phyloP scores from a whole-genome alignment of 2,113 vertebrate species.

The Sturnus vulgaris region DNA sequence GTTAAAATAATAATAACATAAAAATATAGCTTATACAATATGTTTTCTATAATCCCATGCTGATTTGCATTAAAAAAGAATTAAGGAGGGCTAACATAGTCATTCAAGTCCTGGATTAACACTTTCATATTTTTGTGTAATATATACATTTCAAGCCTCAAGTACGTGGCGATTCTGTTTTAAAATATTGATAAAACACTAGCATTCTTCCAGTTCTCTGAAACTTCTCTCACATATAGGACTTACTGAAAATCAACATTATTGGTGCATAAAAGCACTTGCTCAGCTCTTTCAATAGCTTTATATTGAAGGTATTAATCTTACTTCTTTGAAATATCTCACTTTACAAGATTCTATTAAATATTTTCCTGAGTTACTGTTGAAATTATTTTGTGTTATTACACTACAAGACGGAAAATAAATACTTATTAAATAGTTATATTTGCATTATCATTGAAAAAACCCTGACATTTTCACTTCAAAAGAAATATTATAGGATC shows the following conservation, averaged over 20 bases:
- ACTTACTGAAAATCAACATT: background rate
- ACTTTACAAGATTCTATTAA: background rate
- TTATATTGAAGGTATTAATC: background rate
- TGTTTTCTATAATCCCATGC: background rate
- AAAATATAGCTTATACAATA: fast-evolving
- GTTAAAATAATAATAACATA: background rate
- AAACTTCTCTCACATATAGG: background rate
- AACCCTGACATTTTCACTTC: background rate
- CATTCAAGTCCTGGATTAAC: background rate
- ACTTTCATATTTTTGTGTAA: background rate
- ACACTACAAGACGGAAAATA: background rate
- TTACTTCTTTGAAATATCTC: background rate
- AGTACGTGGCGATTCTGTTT: background rate
- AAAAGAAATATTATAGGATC: background rate
- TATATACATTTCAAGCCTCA: background rate
- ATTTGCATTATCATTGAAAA: background rate
- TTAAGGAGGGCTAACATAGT: background rate
- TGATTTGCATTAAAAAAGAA: background rate
- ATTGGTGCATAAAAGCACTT: background rate
- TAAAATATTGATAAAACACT: background rate
- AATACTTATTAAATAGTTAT: background rate
- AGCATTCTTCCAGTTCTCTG: background rate
- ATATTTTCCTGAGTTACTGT: background rate
- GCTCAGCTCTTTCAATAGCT: background rate
- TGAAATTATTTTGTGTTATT: background rate